Percentiles rank a stretch among this genome's conserved stretches.
These are phyloP conservation scores for Standfussiana lucernea DNA, from an alignment of 2,888 invertebrate species.

Conservation along the genomic window DNA sequence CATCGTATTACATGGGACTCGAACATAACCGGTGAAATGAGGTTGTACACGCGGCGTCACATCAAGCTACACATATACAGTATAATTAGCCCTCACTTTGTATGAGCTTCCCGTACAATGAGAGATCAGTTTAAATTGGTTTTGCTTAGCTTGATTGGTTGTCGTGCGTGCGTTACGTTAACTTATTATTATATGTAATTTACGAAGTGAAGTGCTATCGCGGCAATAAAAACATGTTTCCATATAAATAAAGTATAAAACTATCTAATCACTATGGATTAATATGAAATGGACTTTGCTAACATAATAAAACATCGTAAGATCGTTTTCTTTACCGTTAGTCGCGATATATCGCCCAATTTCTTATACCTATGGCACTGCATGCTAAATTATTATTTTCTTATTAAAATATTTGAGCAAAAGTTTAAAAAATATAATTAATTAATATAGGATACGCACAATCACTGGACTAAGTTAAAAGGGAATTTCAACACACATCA, in stretches of 20 bases:
- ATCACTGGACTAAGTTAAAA: neutral
- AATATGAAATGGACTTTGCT: constrained; percentile 26
- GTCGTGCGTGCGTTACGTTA: neutral
- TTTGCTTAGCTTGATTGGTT: no score
- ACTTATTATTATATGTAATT: neutral
- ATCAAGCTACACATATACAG: no score
- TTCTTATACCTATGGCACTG: constrained; percentile 29
- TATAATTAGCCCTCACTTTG: no score
- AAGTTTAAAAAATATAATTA: neutral
- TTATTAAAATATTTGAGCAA: constrained; percentile 46
- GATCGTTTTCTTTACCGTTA: neutral
- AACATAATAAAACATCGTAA: constrained; percentile 21
- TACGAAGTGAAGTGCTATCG: neutral
- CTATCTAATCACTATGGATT: constrained; percentile 45
- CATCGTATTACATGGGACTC: neutral
- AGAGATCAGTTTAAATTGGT: no score
- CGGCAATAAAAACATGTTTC: neutral
- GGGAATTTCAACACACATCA: constrained; percentile 2
- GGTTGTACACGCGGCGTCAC: no score
- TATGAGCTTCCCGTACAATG: no score
- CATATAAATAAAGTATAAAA: constrained; percentile 1
- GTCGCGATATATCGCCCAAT: neutral
- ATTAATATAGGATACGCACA: neutral
- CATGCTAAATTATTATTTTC: constrained; percentile 26
- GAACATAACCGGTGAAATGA: neutral